These are phyloP conservation scores for Diaprepes abbreviatus DNA, from an alignment of 2,888 invertebrate species.

Conservation along the genomic window DNA sequence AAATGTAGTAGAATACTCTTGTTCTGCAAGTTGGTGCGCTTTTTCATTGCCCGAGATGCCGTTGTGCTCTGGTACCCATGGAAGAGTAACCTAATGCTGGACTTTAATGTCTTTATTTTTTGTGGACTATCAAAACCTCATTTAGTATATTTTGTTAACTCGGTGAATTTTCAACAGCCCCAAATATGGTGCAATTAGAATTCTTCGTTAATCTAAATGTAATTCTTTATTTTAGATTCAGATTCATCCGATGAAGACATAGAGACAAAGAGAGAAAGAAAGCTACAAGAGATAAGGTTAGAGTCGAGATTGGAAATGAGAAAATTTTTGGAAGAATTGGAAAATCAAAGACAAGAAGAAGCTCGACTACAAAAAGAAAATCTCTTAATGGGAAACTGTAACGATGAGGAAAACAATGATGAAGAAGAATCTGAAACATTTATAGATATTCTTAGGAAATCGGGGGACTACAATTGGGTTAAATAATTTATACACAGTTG, in stretches of 20 bases:
- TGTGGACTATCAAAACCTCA: too few relatives aligned
- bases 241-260: not conserved
- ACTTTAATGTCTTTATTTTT: too few relatives aligned
- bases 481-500: not conserved
- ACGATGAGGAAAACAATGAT: not conserved
- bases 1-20: too few relatives aligned
- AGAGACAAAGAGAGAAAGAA: not conserved
- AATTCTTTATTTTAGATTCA: not conserved
- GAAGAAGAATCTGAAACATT: not conserved
- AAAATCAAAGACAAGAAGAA: not conserved
- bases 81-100: too few relatives aligned
- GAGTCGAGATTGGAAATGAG: not conserved
- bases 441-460: not conserved
- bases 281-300: not conserved
- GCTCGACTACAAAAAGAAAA: not conserved
- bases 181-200: too few relatives aligned
- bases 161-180: too few relatives aligned
- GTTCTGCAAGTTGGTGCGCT: too few relatives aligned
- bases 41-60: too few relatives aligned
- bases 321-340: not conserved
- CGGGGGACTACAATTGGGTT: slow-evolving; percentile 3
- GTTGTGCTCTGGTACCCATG: too few relatives aligned
- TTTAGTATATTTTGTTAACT: too few relatives aligned
- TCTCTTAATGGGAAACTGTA: not conserved
- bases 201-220: too few relatives aligned